Evolutionary conservation across 2,888 invertebrate genomes (phyloP).

Genomic region (Onthophagus sagittarius): DNA sequence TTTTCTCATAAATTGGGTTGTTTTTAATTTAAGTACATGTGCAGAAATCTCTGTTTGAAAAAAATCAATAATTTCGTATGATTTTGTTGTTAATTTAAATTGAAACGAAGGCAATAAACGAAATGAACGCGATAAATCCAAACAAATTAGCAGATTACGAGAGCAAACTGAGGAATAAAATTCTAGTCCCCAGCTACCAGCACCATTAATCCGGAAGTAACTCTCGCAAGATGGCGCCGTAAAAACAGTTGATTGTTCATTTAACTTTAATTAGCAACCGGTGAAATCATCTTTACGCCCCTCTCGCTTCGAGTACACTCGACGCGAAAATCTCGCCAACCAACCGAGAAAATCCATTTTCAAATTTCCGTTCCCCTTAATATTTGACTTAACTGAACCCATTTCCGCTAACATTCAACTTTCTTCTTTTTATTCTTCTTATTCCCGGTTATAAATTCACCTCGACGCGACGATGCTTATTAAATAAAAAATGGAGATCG

Average conservation of each 20-base stretch:
- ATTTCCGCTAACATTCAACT: too few species aligned
- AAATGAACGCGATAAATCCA: slow-evolving; percentile 28
- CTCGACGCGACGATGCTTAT: too few species aligned
- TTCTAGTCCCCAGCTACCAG: slow-evolving; percentile 33
- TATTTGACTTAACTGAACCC: too few species aligned
- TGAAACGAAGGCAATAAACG: slow-evolving; percentile 4
- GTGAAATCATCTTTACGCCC: slow-evolving; percentile 40
- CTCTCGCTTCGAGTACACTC: slow-evolving; percentile 2
- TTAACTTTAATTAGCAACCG: slow-evolving; percentile 47
- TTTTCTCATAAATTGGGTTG: too few species aligned
- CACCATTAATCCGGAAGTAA: slow-evolving; percentile 46
- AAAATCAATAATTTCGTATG: neutral
- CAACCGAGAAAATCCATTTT: neutral
- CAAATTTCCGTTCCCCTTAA: too few species aligned
- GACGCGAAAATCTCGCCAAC: neutral
- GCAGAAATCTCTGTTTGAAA: neutral
- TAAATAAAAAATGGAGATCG: too few species aligned
- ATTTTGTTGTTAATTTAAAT: neutral
- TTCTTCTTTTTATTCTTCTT: too few species aligned
- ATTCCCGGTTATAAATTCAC: too few species aligned
- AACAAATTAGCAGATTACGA: slow-evolving; percentile 38
- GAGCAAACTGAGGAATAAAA: slow-evolving; percentile 35
- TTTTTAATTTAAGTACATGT: too few species aligned
- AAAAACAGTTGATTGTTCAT: slow-evolving; percentile 49
- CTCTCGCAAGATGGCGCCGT: slow-evolving; percentile 45